These are phyloP conservation scores for Biston stratarius DNA, from an alignment of 2,888 invertebrate genomes.

Conservation along the genomic window DNA sequence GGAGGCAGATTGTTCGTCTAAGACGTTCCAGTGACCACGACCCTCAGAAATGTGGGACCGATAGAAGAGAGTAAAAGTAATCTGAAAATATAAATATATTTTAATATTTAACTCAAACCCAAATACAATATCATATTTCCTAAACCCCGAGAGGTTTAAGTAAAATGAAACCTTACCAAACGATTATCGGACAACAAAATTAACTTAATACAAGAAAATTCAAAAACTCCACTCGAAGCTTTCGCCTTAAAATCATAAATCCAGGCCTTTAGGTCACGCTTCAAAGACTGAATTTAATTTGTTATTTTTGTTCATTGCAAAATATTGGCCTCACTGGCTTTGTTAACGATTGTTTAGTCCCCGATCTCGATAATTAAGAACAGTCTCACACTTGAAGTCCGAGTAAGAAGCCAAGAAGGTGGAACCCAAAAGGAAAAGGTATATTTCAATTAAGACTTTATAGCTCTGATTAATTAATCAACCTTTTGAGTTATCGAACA, in stretches of 20 bases:
- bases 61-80: too few species aligned
- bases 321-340: conserved; percentile 53
- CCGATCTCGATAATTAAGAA: conserved; percentile 57
- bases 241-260: conserved; percentile 50
- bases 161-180: neutral
- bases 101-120: too few species aligned
- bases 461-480: conserved; percentile 42
- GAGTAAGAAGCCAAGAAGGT: conserved; percentile 43
- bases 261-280: conserved; percentile 59
- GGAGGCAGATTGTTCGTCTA: too few species aligned
- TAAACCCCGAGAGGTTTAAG: neutral
- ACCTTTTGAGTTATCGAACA: conserved; percentile 37
- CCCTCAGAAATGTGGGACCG: too few species aligned
- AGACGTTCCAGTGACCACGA: too few species aligned
- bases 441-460: conserved; percentile 51
- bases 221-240: conserved; percentile 43
- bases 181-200: neutral
- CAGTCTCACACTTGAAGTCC: conserved; percentile 51
- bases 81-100: too few species aligned
- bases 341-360: conserved; percentile 58
- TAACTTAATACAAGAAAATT: neutral
- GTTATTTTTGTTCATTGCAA: conserved; percentile 69
- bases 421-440: conserved; percentile 47
- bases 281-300: conserved; percentile 73
- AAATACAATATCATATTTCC: neutral